These are phyloP conservation scores for Nasonia vitripennis DNA, from an alignment of 1,140 invertebrate species.

Conservation along the genomic window DNA sequence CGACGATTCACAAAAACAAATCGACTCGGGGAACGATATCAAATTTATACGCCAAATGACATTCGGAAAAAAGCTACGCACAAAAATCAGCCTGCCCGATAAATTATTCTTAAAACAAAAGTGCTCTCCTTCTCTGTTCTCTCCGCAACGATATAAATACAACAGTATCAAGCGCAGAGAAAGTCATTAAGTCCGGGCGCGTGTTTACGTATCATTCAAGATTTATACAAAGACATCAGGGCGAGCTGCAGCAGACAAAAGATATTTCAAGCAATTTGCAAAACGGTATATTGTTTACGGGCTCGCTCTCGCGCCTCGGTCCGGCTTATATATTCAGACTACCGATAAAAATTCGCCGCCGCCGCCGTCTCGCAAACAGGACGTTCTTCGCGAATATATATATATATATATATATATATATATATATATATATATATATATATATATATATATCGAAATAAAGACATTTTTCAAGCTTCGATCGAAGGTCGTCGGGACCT, in stretches of 20 bases:
- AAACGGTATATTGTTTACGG: conserved; percentile 17
- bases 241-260: not conserved
- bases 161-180: not conserved
- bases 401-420: not conserved
- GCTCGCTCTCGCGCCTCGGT: not conserved
- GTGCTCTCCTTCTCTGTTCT: too few species aligned
- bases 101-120: too few species aligned
- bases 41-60: too few species aligned
- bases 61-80: too few species aligned
- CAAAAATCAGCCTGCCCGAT: too few species aligned
- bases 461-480: conserved; percentile 53
- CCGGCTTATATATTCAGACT: not conserved
- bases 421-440: not conserved
- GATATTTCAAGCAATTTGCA: conserved; percentile 31
- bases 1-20: too few species aligned
- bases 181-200: too few species aligned
- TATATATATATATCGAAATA: conserved; percentile 29
- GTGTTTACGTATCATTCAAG: conserved; percentile 33
- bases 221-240: not conserved
- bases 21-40: too few species aligned
- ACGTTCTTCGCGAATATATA: not conserved
- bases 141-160: not conserved
- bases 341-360: conserved; percentile 23
- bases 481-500: conserved; percentile 57
- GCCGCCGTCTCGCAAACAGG: conserved; percentile 22